Evolutionary conservation across 2,113 vertebrate genomes (phyloP), one percentile per base, ranked within the genome.

Genomic region (Meriones unguiculatus): DNA sequence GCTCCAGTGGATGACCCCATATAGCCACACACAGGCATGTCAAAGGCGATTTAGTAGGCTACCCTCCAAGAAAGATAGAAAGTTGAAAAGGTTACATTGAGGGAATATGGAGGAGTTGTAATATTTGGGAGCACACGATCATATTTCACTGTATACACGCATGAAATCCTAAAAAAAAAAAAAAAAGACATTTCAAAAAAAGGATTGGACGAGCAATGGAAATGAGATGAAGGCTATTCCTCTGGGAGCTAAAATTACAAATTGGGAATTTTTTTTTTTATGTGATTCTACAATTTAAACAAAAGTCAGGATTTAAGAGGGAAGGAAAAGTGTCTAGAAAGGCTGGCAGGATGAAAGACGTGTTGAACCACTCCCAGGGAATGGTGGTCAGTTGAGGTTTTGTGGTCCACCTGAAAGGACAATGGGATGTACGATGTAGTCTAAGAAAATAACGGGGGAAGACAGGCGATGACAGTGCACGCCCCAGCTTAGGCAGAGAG

Each of bases 391-490:
- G 52, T n/a, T 70, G n/a, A 54, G 85, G 14, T 50, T 88, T 41
- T 14, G 20, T 52, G 80, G 77, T 78, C 89, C 76, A 95, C 93
- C 95, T 90, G 87, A 20, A 81, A 94, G 52, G 69, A 65, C 54
- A 88, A 25, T 5, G 20, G 25, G 50, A 54, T 20, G 9, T 22
- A 13, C 32, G 4, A 62, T 15, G 32, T 25, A 69, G 67, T 77
- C 50, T 38, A 35, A 72, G 90, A 92, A 92, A 41, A 90, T 85
- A 91, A 97, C 57, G 62, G 17, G 41, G 78, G 67, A 89, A 93
- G 95, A 96, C 81, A 94, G 35, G 90, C 90, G 95, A 84, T 95
- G 92, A 94, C 97, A 97, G 18, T 50, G 30, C 64, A 81, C 89
- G n/a, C 54, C 90, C 28, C n/a, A 72, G 54, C 72, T 80, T 25